Evolutionary conservation across 2,888 invertebrate species (phyloP).

Genomic region (Hemistola chrysoprasaria): DNA sequence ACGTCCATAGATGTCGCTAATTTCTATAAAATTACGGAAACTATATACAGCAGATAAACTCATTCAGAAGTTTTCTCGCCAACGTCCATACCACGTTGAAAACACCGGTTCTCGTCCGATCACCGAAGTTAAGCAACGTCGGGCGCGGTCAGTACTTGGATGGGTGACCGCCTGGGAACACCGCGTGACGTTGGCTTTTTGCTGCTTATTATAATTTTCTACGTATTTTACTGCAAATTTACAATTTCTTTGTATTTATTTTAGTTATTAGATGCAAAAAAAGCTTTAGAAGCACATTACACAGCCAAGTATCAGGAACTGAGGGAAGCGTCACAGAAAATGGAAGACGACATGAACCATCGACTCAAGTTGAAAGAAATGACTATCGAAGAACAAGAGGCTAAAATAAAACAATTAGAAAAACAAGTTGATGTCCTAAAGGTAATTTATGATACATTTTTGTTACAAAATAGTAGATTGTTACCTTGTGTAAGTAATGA

Average conservation of each 20-base stretch:
- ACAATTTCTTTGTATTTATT: conserved; percentile 9
- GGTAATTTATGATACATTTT: conserved; percentile 48
- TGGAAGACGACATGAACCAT: conserved; percentile 82
- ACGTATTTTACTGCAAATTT: neutral
- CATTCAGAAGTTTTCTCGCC: conserved; percentile 8
- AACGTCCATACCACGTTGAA: conserved; percentile 51
- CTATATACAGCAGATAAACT: too few relatives aligned
- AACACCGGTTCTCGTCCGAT: conserved; percentile 71
- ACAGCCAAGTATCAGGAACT: conserved; percentile 81
- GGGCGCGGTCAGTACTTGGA: conserved; percentile 72
- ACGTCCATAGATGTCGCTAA: too few relatives aligned
- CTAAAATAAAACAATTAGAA: conserved; percentile 57
- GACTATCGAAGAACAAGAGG: conserved; percentile 66
- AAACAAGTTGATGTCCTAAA: conserved; percentile 61
- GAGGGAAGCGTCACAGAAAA: conserved; percentile 79
- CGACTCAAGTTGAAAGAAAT: conserved; percentile 74
- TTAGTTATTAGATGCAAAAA: conserved; percentile 79
- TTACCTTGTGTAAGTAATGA: too few relatives aligned
- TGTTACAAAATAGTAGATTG: too few relatives aligned
- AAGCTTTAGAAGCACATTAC: conserved; percentile 82
- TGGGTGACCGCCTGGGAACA: conserved; percentile 71
- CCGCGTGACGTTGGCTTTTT: conserved; percentile 59
- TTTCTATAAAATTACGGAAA: too few relatives aligned
- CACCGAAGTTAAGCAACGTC: conserved; percentile 72
- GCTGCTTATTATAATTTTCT: neutral